Evolutionary conservation across 2,797 vertebrate genomes (phyloP), one percentile per base, ranked within the genome.

Genomic region (Darevskia nairensis): DNA sequence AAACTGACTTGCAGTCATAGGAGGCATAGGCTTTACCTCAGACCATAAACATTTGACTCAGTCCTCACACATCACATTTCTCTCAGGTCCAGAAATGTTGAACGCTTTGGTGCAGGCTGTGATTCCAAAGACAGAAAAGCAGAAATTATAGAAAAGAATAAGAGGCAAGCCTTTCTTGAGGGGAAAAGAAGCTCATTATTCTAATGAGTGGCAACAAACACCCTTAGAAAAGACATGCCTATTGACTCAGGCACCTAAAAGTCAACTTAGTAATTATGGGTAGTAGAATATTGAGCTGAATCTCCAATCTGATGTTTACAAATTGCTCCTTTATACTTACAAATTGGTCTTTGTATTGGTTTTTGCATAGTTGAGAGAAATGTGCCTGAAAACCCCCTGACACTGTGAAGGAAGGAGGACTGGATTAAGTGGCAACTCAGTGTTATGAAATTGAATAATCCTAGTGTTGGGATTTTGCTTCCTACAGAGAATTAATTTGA

Each of bases 141-240:
- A 74, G 69, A 71, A 71, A 92, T 46, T 29, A 29, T 21, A 46
- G 90, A 85, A 88, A 90, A 92, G 11, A 35, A 88, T 74, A 86
- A 71, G 29, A 46, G 81, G 90, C 74, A 89, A 74, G 72, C 8
- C 0, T 85, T 76, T 84, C 61, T 89, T 84, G 88, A 83, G 89
- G 74, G 66, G 91, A 82, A 92, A 64, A 55, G 83, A 83, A 11
- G 72, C 86, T 86, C 83, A 75, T 91, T 93, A 92, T 88, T 93
- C 82, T 89, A 80, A 85, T 91, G 87, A 89, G 4, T 85, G 88
- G 61, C 61, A 64, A 81, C 46, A 46, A 86, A 82, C 79, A 77
- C 64, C 91, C 39, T 80, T 23, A 46, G 13, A 44, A 88, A 91
- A 86, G 81, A 59, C 8, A 75, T 55, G 74, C 46, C 15, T 89